A percentile compares a stretch with the other conserved stretches of the same genome.
phyloP scores from a whole-genome alignment of 2,888 invertebrate genomes.

The Keiferia lycopersicella region DNA sequence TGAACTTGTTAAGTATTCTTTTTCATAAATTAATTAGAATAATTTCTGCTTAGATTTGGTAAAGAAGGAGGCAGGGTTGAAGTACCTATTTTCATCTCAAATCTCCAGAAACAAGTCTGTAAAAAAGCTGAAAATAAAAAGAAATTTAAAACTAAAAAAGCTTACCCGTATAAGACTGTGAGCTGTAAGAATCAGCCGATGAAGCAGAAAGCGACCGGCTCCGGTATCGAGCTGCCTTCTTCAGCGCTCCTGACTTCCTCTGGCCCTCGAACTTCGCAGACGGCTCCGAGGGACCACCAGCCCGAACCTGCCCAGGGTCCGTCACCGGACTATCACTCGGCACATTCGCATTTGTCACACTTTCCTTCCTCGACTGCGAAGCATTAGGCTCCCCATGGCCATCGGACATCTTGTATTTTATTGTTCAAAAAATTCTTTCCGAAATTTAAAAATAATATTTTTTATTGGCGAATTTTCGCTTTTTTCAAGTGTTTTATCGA shows the following conservation, averaged over 20 bases:
- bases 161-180: slow-evolving; percentile 84
- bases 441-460: slow-evolving; percentile 14
- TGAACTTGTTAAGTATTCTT: too few species aligned
- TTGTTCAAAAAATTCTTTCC: background rate
- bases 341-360: slow-evolving; percentile 70
- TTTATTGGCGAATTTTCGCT: background rate
- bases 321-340: slow-evolving; percentile 88
- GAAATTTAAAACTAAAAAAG: background rate
- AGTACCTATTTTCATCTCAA: too few species aligned
- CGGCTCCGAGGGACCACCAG: slow-evolving; percentile 59
- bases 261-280: slow-evolving; percentile 72
- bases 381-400: slow-evolving; percentile 64
- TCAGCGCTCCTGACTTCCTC: slow-evolving; percentile 87
- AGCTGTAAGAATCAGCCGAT: slow-evolving; percentile 97
- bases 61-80: too few species aligned
- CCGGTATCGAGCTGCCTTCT: slow-evolving; percentile 93
- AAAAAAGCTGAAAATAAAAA: background rate
- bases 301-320: slow-evolving; percentile 85
- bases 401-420: slow-evolving; percentile 60
- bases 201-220: slow-evolving; percentile 96
- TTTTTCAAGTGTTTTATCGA: background rate
- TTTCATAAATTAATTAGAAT: too few species aligned
- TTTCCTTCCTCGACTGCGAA: slow-evolving; percentile 57
- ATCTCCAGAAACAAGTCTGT: too few species aligned
- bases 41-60: too few species aligned